Conservation (phyloP, 2,113 vertebrate species). For the Chlamydotis undulata region DNA sequence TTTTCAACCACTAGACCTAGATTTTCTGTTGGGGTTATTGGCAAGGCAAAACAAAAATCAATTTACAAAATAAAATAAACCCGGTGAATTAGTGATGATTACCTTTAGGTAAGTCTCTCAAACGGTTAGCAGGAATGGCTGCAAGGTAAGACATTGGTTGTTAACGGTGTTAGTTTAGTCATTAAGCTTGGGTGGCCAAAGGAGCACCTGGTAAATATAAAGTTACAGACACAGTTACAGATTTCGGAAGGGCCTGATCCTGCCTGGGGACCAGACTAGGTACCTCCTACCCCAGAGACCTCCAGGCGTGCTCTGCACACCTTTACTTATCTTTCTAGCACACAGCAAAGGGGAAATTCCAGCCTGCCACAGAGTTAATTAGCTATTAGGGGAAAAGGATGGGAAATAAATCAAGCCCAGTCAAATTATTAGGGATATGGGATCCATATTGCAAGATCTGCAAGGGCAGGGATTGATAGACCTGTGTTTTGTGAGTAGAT, state of each 20-base stretch:
- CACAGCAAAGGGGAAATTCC: neutral
- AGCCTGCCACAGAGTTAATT: neutral
- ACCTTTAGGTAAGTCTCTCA: slow-evolving; percentile 79
- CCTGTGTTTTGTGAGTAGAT: neutral
- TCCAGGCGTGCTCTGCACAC: neutral
- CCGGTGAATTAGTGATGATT: slow-evolving; percentile 70
- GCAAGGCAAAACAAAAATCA: neutral
- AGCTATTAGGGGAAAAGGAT: neutral
- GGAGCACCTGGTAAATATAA: neutral
- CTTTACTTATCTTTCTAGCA: fast-evolving
- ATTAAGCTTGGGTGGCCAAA: slow-evolving; percentile 10
- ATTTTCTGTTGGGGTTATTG: neutral
- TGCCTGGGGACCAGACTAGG: neutral
- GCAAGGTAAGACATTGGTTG: slow-evolving; percentile 76
- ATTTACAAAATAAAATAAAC: neutral
- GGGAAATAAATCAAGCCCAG: neutral
- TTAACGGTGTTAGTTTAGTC: slow-evolving; percentile 66
- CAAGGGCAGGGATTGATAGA: neutral
- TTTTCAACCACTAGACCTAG: neutral
- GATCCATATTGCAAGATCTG: neutral
- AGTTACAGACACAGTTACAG: neutral
- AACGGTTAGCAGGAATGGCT: slow-evolving; percentile 79
- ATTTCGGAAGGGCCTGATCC: neutral
- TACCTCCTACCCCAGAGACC: neutral
- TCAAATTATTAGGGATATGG: neutral